Evolutionary conservation across 2,797 vertebrate species (phyloP).

Genomic region (Pseudochromis fuscus): DNA sequence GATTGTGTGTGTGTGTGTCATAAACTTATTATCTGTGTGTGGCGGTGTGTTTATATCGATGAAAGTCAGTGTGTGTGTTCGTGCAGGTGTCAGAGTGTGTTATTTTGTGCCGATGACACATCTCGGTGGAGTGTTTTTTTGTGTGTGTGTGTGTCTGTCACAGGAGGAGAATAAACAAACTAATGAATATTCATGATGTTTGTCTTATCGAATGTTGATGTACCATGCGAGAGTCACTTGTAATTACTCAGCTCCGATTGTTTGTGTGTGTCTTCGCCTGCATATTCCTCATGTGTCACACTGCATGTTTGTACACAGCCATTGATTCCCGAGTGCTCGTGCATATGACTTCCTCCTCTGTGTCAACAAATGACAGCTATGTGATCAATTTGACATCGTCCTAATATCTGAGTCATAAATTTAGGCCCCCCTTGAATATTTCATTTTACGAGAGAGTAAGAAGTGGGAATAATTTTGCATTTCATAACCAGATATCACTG

Average conservation of each 20-base stretch:
- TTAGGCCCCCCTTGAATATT: conserved; percentile 26
- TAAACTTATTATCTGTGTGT: conserved; percentile 8
- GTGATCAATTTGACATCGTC: conserved; percentile 40
- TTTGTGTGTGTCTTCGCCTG: conserved; percentile 22
- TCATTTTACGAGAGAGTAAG: not conserved
- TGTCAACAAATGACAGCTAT: conserved; percentile 43
- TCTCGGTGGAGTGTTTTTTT: conserved; percentile 45
- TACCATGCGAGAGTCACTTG: conserved; percentile 43
- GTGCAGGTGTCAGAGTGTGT: conserved; percentile 28
- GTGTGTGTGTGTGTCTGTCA: conserved; percentile 58
- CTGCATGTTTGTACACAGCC: conserved; percentile 22
- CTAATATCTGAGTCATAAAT: conserved; percentile 27
- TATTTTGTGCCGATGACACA: conserved; percentile 18
- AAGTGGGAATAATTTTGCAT: not conserved
- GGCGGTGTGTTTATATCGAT: conserved; percentile 11
- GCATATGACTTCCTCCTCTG: conserved; percentile 24
- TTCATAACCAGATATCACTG: not conserved
- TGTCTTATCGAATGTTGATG: conserved; percentile 56
- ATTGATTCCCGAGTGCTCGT: conserved; percentile 33
- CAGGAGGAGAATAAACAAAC: conserved; percentile 59
- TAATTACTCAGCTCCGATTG: conserved; percentile 59
- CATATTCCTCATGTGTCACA: conserved; percentile 11
- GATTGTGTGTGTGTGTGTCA: not conserved
- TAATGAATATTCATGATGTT: conserved; percentile 73
- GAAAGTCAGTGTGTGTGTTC: conserved; percentile 30